Percentiles rank a stretch among this genome's conserved stretches.
Conservation (phyloP, 2,113 vertebrate genomes). For the Calonectris borealis region DNA sequence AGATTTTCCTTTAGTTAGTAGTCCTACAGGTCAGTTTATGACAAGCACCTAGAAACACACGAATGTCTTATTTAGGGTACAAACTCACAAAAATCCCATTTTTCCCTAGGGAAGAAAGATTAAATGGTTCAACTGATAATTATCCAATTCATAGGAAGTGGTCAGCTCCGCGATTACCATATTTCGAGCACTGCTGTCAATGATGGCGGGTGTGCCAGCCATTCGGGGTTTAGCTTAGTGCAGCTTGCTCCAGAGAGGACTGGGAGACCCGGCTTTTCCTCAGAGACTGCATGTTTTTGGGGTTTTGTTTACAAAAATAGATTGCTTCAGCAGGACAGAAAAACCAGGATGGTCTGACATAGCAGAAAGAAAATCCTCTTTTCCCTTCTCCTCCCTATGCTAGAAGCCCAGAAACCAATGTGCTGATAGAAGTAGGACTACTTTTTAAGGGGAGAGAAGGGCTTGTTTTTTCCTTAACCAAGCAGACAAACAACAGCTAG, state of each 20-base stretch:
- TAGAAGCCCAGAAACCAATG: neutral
- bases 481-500: neutral
- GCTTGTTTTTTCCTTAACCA: neutral
- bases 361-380: neutral
- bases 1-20: neutral
- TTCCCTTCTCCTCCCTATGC: neutral
- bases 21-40: neutral
- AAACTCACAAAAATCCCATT: neutral
- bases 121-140: neutral
- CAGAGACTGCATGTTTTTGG: neutral
- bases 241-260: neutral
- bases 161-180: neutral
- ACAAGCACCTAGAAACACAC: neutral
- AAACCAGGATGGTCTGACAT: neutral
- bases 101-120: neutral
- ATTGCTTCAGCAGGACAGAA: neutral
- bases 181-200: neutral
- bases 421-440: neutral
- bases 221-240: neutral
- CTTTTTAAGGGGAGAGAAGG: neutral
- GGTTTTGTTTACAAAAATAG: neutral
- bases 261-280: fast-evolving
- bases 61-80: neutral
- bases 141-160: neutral
- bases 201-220: neutral